Evolutionary conservation across 2,888 invertebrate genomes (phyloP).

Genomic region (Chrysotoxum bicinctum): DNA sequence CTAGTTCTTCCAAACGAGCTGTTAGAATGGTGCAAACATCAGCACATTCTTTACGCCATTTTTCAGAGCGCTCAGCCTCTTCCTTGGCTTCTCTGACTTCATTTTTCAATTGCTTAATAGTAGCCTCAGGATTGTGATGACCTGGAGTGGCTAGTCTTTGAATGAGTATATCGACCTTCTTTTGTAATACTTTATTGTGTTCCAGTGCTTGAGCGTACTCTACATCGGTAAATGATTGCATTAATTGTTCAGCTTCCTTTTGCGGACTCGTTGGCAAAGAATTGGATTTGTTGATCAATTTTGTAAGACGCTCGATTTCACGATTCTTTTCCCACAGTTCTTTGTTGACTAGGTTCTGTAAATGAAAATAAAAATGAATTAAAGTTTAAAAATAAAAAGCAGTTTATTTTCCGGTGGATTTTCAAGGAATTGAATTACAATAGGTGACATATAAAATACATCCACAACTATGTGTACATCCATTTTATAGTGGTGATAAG

Average conservation of each 20-base stretch:
- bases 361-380: background rate
- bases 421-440: too few relatives aligned
- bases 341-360: conserved; percentile 83
- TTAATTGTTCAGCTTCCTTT: conserved; percentile 74
- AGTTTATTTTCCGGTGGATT: too few relatives aligned
- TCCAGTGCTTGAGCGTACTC: conserved; percentile 78
- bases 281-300: conserved; percentile 75
- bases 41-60: conserved; percentile 79
- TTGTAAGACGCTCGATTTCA: conserved; percentile 83
- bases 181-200: conserved; percentile 79
- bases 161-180: conserved; percentile 78
- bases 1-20: conserved; percentile 84
- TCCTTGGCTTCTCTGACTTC: conserved; percentile 76
- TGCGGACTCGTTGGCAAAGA: conserved; percentile 68
- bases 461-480: too few relatives aligned
- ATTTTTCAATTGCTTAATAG: conserved; percentile 75
- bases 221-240: conserved; percentile 78
- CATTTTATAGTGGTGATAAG: too few relatives aligned
- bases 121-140: conserved; percentile 74
- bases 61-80: conserved; percentile 78
- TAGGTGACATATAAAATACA: too few relatives aligned
- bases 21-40: conserved; percentile 82
- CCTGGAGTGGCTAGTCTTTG: conserved; percentile 75
- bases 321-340: conserved; percentile 84
- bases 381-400: too few relatives aligned